Percentiles rank a stretch among this genome's conserved stretches.
Conservation (phyloP, 2,113 vertebrate species). For the Anolis carolinensis region DNA sequence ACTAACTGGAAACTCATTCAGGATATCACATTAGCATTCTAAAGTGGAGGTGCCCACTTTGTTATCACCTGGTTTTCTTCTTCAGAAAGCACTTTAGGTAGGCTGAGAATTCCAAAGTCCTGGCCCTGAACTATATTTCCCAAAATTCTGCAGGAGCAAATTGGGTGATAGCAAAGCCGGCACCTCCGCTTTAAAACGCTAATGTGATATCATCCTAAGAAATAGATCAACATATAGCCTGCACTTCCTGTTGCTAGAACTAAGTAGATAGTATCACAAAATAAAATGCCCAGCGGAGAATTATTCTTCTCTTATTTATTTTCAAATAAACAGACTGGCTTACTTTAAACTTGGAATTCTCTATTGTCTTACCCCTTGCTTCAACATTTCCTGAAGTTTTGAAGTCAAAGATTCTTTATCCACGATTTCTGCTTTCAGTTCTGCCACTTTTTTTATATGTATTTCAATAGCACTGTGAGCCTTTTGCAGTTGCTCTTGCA, state of each 20-base stretch:
- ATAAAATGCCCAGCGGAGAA: not conserved
- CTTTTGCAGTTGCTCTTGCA: slow-evolving; percentile 64
- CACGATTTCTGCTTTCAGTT: slow-evolving; percentile 38
- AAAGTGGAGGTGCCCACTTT: too few relatives aligned
- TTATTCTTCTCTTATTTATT: not conserved
- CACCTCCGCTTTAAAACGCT: too few relatives aligned
- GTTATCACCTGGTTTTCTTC: too few relatives aligned
- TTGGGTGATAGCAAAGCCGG: too few relatives aligned
- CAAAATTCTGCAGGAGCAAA: too few relatives aligned
- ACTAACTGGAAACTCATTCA: not conserved
- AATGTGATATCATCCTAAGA: too few relatives aligned
- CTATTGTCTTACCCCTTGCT: slow-evolving; percentile 7
- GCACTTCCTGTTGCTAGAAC: not conserved
- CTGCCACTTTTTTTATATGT: slow-evolving; percentile 32
- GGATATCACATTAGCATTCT: too few relatives aligned
- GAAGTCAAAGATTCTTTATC: slow-evolving; percentile 11
- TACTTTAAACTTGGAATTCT: not conserved
- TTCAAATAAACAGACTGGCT: not conserved
- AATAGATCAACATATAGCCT: not conserved
- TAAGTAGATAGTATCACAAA: not conserved
- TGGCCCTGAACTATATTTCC: too few relatives aligned
- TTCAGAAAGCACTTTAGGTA: too few relatives aligned
- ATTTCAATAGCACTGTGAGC: slow-evolving; percentile 46
- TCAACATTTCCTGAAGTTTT: slow-evolving; percentile 17
- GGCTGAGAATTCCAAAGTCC: too few relatives aligned